Conservation (phyloP, 2,113 vertebrate genomes). For the Manacus vitellinus region DNA sequence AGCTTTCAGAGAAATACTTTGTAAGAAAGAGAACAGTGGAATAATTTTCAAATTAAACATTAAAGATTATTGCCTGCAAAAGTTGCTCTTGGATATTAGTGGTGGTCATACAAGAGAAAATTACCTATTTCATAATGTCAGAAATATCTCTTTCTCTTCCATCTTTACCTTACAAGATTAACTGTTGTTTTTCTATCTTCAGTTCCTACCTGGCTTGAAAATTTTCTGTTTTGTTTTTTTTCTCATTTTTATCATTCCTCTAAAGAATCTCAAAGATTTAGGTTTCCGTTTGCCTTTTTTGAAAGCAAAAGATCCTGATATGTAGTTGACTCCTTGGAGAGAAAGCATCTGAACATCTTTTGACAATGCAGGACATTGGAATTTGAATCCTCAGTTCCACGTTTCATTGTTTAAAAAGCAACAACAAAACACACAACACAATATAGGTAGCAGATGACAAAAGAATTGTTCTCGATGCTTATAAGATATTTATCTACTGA, state of each 20-base stretch:
- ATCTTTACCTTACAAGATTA: background rate
- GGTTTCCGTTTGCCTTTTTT: background rate
- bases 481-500: background rate
- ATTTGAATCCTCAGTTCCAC: background rate
- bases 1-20: background rate
- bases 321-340: background rate
- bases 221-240: background rate
- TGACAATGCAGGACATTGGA: background rate
- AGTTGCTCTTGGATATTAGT: background rate
- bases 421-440: background rate
- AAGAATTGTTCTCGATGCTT: background rate
- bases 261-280: background rate
- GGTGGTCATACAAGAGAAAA: background rate
- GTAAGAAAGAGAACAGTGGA: background rate
- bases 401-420: background rate
- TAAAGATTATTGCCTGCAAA: background rate
- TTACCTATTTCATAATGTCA: background rate
- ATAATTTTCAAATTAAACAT: background rate
- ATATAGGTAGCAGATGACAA: background rate
- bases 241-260: background rate
- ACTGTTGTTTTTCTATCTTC: background rate
- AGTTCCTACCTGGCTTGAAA: background rate
- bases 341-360: background rate
- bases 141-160: background rate
- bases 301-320: background rate